Evolutionary conservation across 2,888 invertebrate species (phyloP).

Genomic region (Monochamus alternatus): DNA sequence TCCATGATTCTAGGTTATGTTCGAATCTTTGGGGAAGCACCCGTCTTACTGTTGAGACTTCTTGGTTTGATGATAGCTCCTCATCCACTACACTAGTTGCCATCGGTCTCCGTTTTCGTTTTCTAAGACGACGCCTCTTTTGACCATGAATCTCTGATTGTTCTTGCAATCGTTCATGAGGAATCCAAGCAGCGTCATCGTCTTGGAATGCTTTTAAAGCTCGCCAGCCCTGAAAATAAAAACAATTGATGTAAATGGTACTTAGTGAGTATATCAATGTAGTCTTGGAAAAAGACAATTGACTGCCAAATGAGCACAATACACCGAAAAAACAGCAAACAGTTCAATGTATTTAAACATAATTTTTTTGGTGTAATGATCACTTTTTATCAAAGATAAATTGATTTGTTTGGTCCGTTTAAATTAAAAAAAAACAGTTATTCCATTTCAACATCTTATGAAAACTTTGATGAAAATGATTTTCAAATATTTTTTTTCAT

Average conservation of each 20-base stretch:
- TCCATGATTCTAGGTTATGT: constrained; percentile 60
- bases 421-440: no score
- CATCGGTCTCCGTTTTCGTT: constrained; percentile 71
- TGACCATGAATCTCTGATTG: constrained; percentile 51
- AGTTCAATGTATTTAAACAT: no score
- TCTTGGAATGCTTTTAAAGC: constrained; percentile 65
- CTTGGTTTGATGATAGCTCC: constrained; percentile 58
- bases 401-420: no score
- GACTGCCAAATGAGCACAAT: no score
- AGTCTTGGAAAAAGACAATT: no score
- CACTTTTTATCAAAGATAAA: no score
- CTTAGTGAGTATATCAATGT: no score
- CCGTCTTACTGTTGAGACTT: constrained; percentile 66
- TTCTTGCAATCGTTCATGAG: constrained; percentile 56
- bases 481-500: no score
- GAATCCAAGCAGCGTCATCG: constrained; percentile 65
- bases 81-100: background rate
- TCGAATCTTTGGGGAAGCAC: constrained; percentile 62
- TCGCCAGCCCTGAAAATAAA: constrained; percentile 73
- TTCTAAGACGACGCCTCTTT: constrained; percentile 73
- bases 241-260: background rate
- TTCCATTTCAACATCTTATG: no score
- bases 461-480: no score
- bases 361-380: no score
- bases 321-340: no score